A percentile compares a stretch with the other conserved stretches of the same genome.
Evolutionary conservation across 2,113 vertebrate species (phyloP).

Genomic region (Malurus melanocephalus): DNA sequence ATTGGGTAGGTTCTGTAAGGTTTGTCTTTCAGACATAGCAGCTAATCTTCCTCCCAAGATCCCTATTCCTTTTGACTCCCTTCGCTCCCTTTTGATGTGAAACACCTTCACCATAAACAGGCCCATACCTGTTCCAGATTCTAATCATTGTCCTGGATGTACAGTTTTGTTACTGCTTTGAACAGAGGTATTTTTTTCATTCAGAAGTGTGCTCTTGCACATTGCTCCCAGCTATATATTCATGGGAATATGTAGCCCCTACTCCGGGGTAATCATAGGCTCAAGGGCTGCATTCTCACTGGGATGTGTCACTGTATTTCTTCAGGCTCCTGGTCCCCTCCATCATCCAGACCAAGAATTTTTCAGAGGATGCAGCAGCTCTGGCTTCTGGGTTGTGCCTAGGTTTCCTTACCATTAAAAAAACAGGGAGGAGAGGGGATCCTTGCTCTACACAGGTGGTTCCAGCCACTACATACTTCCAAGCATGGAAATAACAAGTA

Average conservation of each 20-base stretch:
- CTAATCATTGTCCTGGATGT: fast-evolving
- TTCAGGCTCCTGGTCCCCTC: neutral
- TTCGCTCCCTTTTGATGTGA: neutral
- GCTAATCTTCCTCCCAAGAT: neutral
- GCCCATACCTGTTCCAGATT: fast-evolving
- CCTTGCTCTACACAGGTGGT: neutral
- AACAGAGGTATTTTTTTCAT: neutral
- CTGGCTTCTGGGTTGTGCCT: neutral
- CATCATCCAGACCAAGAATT: neutral
- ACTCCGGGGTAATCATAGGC: neutral
- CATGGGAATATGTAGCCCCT: neutral
- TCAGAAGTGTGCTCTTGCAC: neutral
- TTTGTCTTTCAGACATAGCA: neutral
- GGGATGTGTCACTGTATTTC: neutral
- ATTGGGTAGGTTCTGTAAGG: neutral
- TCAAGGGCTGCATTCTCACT: neutral
- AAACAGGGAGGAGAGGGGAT: neutral
- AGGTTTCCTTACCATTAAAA: neutral
- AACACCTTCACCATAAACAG: neutral
- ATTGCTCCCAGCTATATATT: neutral
- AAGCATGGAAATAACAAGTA: neutral
- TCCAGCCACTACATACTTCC: neutral
- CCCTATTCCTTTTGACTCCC: neutral
- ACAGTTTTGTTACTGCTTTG: neutral
- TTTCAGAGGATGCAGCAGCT: neutral